These are phyloP conservation scores for Tupiocoris notatus DNA, from an alignment of 2,888 invertebrate species.

Conservation along the genomic window DNA sequence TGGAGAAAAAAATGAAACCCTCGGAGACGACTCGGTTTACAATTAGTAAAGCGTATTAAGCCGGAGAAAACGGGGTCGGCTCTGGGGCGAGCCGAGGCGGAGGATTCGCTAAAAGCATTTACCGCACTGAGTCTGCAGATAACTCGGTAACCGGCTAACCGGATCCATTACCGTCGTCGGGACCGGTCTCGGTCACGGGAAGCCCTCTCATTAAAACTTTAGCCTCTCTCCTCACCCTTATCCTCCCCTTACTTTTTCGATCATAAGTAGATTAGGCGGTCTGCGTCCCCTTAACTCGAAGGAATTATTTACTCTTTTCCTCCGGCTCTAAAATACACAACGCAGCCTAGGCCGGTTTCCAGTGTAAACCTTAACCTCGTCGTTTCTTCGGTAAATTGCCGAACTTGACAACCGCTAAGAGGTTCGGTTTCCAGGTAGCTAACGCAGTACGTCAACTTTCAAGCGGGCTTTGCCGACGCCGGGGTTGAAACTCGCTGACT, in stretches of 20 bases:
- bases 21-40: neutral
- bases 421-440: neutral
- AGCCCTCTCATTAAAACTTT: neutral
- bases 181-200: neutral
- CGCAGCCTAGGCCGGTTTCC: neutral
- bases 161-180: neutral
- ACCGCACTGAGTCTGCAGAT: neutral
- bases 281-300: neutral
- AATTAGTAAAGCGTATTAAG: no score
- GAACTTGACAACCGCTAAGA: neutral
- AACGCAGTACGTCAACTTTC: neutral
- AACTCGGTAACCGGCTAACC: neutral
- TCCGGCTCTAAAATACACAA: neutral
- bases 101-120: neutral
- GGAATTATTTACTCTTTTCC: neutral
- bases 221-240: neutral
- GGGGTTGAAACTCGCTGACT: neutral
- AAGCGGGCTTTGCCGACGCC: no score
- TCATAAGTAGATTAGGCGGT: neutral
- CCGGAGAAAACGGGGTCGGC: neutral
- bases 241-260: no score
- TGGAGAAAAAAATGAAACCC: neutral
- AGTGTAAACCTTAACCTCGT: neutral
- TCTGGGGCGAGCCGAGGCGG: neutral
- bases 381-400: neutral